Evolutionary conservation across 2,888 invertebrate genomes (phyloP).

Genomic region (Drosophila pseudotalamancana): DNA sequence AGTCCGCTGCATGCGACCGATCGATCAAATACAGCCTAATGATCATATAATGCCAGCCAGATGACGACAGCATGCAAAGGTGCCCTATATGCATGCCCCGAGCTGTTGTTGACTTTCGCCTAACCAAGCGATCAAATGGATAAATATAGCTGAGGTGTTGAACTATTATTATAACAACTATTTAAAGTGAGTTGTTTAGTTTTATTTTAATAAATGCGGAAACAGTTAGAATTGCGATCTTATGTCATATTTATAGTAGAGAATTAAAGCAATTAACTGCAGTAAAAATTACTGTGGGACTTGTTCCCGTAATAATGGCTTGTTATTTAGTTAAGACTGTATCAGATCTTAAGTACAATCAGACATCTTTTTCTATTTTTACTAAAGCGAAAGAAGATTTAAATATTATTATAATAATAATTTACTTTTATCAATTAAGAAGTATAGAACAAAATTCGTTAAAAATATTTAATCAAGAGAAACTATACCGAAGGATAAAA

Average conservation of each 20-base stretch:
- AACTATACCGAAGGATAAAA: too few species aligned
- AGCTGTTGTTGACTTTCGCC: neutral
- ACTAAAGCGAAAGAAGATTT: too few species aligned
- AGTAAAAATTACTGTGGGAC: neutral
- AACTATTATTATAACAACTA: neutral
- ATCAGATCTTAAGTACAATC: too few species aligned
- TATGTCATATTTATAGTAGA: too few species aligned
- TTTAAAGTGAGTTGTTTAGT: neutral
- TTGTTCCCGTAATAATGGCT: neutral
- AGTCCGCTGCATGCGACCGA: slow-evolving; percentile 34
- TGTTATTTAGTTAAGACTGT: too few species aligned
- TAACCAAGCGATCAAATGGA: slow-evolving; percentile 1
- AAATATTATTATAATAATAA: too few species aligned
- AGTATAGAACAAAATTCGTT: too few species aligned
- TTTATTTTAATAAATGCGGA: neutral
- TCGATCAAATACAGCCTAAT: slow-evolving; percentile 74
- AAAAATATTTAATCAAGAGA: too few species aligned
- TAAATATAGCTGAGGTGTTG: neutral
- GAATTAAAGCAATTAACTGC: neutral
- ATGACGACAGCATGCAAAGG: slow-evolving; percentile 9
- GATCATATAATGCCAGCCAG: slow-evolving; percentile 67
- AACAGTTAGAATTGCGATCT: neutral
- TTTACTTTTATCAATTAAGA: too few species aligned
- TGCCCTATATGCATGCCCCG: neutral
- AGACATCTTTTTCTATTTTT: too few species aligned